These are phyloP conservation scores for Hyphantria cunea DNA, from an alignment of 1,140 invertebrate genomes.

Conservation along the genomic window DNA sequence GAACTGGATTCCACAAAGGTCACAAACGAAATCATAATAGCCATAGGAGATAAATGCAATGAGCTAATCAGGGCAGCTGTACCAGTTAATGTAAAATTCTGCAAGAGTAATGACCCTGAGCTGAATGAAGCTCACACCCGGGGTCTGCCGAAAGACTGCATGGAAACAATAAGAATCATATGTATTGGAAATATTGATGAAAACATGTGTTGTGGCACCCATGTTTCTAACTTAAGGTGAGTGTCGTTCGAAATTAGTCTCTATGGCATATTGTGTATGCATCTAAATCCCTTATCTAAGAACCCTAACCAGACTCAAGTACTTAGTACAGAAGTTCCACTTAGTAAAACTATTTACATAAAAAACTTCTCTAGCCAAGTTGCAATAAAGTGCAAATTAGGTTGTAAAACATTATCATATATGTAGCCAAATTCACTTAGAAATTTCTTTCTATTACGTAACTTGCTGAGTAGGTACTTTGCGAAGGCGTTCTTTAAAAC, in stretches of 20 bases:
- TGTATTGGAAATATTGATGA: constrained; percentile 87
- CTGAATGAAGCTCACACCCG: constrained; percentile 84
- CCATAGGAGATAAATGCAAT: constrained; percentile 86
- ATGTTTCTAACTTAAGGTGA: constrained; percentile 87
- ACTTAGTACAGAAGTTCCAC: too few relatives aligned
- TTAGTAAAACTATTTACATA: too few relatives aligned
- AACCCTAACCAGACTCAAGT: too few relatives aligned
- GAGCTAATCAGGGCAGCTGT: constrained; percentile 84
- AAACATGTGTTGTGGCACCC: constrained; percentile 94
- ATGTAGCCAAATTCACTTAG: too few relatives aligned
- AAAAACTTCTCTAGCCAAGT: too few relatives aligned
- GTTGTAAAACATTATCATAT: too few relatives aligned
- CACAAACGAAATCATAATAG: constrained; percentile 74
- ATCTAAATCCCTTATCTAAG: too few relatives aligned
- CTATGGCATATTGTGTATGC: too few relatives aligned
- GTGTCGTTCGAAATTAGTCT: neutral
- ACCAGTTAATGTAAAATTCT: constrained; percentile 85
- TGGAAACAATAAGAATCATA: constrained; percentile 88
- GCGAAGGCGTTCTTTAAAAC: too few relatives aligned
- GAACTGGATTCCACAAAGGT: constrained; percentile 83
- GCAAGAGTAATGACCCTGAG: constrained; percentile 83
- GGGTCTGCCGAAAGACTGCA: constrained; percentile 89
- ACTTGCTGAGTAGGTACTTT: too few relatives aligned
- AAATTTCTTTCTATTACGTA: too few relatives aligned
- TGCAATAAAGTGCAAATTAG: too few relatives aligned